phyloP scores from a whole-genome alignment of 2,888 invertebrate genomes.

The Hartigia nigra region DNA sequence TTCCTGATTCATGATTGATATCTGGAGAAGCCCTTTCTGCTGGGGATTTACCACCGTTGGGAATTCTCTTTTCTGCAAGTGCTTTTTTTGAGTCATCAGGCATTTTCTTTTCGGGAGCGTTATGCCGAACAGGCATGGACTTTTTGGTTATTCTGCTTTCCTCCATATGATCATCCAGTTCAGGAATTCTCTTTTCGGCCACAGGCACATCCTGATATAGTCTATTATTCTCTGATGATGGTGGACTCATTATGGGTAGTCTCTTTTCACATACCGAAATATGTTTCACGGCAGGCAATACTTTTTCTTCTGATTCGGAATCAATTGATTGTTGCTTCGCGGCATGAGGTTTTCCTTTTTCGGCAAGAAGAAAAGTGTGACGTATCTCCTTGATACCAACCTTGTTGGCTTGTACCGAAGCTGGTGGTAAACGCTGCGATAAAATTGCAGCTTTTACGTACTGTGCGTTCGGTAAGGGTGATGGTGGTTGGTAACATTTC shows the following conservation, averaged over 20 bases:
- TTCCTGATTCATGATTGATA: not conserved
- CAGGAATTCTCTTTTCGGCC: constrained; percentile 26
- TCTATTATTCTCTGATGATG: not conserved
- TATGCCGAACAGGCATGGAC: not conserved
- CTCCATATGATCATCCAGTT: constrained; percentile 26
- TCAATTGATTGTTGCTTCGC: constrained; percentile 7
- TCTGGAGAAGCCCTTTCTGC: not conserved
- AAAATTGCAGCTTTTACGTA: constrained; percentile 57
- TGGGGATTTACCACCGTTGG: not conserved
- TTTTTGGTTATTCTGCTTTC: not conserved
- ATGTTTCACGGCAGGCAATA: not conserved
- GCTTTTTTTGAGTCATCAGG: not conserved
- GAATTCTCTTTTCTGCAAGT: not conserved
- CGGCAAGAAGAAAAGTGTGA: constrained; percentile 28
- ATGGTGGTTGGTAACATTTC: constrained; percentile 44
- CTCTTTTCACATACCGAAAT: not conserved
- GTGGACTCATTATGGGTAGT: not conserved
- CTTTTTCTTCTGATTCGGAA: constrained; percentile 15
- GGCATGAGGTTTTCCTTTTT: constrained; percentile 27
- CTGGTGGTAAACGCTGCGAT: constrained; percentile 59
- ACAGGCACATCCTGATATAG: not conserved
- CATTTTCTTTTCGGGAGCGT: not conserved
- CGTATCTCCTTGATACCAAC: constrained; percentile 51
- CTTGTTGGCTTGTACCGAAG: constrained; percentile 52
- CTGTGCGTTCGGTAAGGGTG: constrained; percentile 52